Evolutionary conservation across 1,140 invertebrate species (phyloP).

Genomic region (Hermetia illucens): DNA sequence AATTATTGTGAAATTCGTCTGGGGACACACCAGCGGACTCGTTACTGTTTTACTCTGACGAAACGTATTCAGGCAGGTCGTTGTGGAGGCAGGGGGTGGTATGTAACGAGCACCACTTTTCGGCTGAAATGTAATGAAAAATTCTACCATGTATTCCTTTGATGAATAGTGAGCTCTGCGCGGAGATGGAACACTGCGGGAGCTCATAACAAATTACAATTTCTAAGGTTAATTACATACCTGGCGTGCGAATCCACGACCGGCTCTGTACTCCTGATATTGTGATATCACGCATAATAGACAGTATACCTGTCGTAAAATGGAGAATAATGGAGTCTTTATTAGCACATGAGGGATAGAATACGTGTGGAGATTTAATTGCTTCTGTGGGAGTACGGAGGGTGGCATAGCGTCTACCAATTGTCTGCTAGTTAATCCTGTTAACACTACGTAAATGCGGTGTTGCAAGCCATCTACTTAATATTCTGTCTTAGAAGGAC

Average conservation of each 20-base stretch:
- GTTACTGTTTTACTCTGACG: neutral
- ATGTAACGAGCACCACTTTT: neutral
- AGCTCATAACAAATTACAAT: neutral
- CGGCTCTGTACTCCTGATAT: constrained; percentile 5
- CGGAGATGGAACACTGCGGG: neutral
- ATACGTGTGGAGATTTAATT: too few relatives aligned
- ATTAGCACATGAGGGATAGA: too few relatives aligned
- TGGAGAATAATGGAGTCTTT: neutral
- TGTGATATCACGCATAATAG: constrained; percentile 7
- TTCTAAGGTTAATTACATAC: neutral
- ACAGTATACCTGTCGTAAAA: constrained; percentile 8
- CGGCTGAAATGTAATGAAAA: neutral
- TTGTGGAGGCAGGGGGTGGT: neutral
- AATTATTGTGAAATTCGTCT: neutral
- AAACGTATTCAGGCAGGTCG: neutral
- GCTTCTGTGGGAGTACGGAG: too few relatives aligned
- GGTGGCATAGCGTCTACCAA: too few relatives aligned
- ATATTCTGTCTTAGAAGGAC: too few relatives aligned
- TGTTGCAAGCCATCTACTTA: too few relatives aligned
- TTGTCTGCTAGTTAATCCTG: too few relatives aligned
- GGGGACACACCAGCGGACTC: neutral
- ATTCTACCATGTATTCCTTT: neutral
- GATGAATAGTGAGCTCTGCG: neutral
- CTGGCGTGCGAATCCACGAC: constrained; percentile 1
- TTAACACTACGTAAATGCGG: too few relatives aligned